A percentile compares a stretch with the other conserved stretches of the same genome.
Conservation (phyloP, 2,888 invertebrate genomes). For the Subacronicta megacephala region DNA sequence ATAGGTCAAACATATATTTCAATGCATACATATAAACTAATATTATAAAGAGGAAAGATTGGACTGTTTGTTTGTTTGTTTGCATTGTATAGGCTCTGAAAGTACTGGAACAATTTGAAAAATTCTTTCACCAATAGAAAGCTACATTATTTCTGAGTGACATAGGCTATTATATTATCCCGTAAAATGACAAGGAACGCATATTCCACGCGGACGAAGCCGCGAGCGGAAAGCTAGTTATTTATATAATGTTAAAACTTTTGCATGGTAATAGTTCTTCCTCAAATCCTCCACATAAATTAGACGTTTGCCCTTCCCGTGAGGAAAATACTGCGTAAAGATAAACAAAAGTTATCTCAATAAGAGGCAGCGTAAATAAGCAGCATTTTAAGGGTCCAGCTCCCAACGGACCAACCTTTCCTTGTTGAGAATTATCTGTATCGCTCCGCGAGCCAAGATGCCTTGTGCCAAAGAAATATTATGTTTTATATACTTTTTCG, state of each 20-base stretch:
- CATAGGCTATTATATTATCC: too few relatives aligned
- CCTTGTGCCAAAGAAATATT: constrained; percentile 55
- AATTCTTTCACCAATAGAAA: too few relatives aligned
- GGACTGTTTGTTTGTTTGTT: too few relatives aligned
- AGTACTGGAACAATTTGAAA: too few relatives aligned
- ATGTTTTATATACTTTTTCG: constrained; percentile 48
- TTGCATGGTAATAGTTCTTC: constrained; percentile 6
- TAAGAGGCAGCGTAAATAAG: constrained; percentile 50
- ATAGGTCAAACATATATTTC: too few relatives aligned
- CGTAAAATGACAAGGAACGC: too few relatives aligned
- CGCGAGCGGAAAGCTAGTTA: too few relatives aligned
- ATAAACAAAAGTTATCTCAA: constrained; percentile 55
- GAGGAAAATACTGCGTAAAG: constrained; percentile 45
- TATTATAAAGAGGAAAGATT: too few relatives aligned
- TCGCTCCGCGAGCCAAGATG: constrained; percentile 56
- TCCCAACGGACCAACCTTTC: constrained; percentile 61
- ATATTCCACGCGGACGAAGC: too few relatives aligned
- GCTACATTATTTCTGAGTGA: too few relatives aligned
- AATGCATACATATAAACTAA: too few relatives aligned
- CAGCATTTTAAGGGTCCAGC: constrained; percentile 56
- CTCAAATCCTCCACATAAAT: constrained; percentile 31
- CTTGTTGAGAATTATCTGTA: constrained; percentile 65
- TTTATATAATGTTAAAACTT: not conserved
- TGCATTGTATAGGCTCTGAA: too few relatives aligned
- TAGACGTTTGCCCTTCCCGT: constrained; percentile 32